Evolutionary conservation across 1,140 invertebrate genomes (phyloP).

Genomic region (Neodiprion lecontei): DNA sequence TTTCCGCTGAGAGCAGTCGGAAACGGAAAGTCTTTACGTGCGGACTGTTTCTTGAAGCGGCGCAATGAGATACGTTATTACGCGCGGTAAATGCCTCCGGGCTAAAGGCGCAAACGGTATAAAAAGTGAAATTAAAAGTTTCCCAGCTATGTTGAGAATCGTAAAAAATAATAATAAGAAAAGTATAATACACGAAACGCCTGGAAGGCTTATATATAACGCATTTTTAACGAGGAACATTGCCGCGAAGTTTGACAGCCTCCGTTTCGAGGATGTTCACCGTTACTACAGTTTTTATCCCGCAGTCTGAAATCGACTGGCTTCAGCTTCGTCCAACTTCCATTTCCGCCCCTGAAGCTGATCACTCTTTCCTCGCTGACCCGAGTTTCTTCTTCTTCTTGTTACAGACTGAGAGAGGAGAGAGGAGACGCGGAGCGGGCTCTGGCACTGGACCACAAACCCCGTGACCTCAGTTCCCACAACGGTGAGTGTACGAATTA

Average conservation of each 20-base stretch:
- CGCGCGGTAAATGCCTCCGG: background rate
- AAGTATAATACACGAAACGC: background rate
- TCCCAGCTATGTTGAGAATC: conserved; percentile 15
- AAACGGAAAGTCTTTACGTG: background rate
- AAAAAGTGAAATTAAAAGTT: conserved; percentile 45
- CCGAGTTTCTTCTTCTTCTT: conserved; percentile 39
- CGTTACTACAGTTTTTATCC: too few relatives aligned
- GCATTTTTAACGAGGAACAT: too few relatives aligned
- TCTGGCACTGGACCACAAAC: conserved; percentile 79
- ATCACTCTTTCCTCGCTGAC: conserved; percentile 32
- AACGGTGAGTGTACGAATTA: conserved; percentile 71
- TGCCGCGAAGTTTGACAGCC: too few relatives aligned
- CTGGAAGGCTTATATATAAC: background rate
- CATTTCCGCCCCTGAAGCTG: conserved; percentile 20
- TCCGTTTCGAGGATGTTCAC: too few relatives aligned
- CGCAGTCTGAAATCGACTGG: too few relatives aligned
- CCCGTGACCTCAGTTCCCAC: conserved; percentile 81
- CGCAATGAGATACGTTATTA: background rate
- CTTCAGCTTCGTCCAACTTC: background rate
- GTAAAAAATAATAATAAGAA: background rate
- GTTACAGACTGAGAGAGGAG: conserved; percentile 83
- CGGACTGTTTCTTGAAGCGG: background rate
- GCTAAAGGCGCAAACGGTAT: conserved; percentile 34
- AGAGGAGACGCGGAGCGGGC: conserved; percentile 80
- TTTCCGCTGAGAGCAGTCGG: background rate